A percentile compares a stretch with the other conserved stretches of the same genome.
Evolutionary conservation across 2,888 invertebrate species (phyloP).

Genomic region (Leptopilina syphax): DNA sequence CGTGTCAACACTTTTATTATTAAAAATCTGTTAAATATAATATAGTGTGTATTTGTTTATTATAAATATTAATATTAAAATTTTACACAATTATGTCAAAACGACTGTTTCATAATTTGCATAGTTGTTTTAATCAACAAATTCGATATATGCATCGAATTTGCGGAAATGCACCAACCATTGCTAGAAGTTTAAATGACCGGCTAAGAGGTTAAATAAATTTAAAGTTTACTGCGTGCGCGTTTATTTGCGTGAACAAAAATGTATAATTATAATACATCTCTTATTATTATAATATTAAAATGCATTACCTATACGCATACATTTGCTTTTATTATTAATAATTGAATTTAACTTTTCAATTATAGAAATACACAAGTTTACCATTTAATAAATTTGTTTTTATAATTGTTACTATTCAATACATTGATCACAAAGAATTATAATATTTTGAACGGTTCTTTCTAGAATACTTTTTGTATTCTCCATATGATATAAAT

Average conservation of each 20-base stretch:
- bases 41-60: too few relatives aligned
- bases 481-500: not conserved
- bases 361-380: too few relatives aligned
- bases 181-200: constrained; percentile 83
- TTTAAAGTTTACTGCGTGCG: too few relatives aligned
- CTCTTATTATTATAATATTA: not conserved
- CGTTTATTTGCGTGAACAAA: constrained; percentile 55
- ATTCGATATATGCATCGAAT: constrained; percentile 27
- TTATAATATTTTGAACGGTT: not conserved
- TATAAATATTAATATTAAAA: not conserved
- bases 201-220: constrained; percentile 81
- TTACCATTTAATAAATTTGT: too few relatives aligned
- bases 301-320: too few relatives aligned
- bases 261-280: not conserved
- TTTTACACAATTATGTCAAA: constrained; percentile 22
- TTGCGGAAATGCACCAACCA: constrained; percentile 84
- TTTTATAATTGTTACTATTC: too few relatives aligned
- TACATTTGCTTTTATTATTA: too few relatives aligned
- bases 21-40: too few relatives aligned
- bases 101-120: constrained; percentile 19
- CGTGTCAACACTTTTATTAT: too few relatives aligned
- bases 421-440: too few relatives aligned
- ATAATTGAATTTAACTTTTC: too few relatives aligned
- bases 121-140: constrained; percentile 29
- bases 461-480: too few relatives aligned